Base-by-base conservation (phyloP, 2,797 vertebrate genomes). In the Nyctibius grandis region DNA sequence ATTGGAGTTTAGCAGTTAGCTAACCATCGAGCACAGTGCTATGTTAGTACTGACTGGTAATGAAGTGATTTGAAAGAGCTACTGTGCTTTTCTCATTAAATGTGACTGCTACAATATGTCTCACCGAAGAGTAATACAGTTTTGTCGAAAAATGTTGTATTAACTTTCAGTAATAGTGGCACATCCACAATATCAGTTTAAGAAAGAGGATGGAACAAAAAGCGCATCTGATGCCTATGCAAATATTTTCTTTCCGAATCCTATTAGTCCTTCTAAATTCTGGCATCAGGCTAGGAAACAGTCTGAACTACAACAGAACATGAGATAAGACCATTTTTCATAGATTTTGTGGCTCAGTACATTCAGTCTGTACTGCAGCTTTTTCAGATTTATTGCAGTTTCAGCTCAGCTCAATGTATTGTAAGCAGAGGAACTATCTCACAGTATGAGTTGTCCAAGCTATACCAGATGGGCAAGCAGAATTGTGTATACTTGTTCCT, bases 171-270 rank as follows among this genome's bases (percentile, higher is more conserved):
- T 59, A 82, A 68, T 23, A 68, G 26, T 42, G 51, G 64, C 17
- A 51, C 29, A 63, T 40, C 22, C 12, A 56, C 61, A 26, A 0
- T 51, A 48, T 26, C 31, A 56, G n/a, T 88, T 67, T 88, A 83
- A 88, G 78, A 85, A 87, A 61, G 54, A 34, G 11, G 31, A 54
- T 56, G 47, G 63, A 92, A 87, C 28, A 65, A 73, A 91, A 97
- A 63, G 25, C 0, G 0, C 12, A 56, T 87, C 75, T 70, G 28
- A 42, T 40, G 29, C 36, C 68, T 60, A 63, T 10, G 23, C 60
- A 92, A 88, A 74, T 65, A 74, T 68, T 88, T 80, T 82, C 56
- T 77, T 95, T 89, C 76, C 64, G 91, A 85, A 92, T 85, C 53
- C 26, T 59, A 38, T 67, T 74, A 89, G 23, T 85, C 59, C 33